Base-by-base conservation (phyloP, 2,888 invertebrate genomes). In the Hylaea fasciaria region DNA sequence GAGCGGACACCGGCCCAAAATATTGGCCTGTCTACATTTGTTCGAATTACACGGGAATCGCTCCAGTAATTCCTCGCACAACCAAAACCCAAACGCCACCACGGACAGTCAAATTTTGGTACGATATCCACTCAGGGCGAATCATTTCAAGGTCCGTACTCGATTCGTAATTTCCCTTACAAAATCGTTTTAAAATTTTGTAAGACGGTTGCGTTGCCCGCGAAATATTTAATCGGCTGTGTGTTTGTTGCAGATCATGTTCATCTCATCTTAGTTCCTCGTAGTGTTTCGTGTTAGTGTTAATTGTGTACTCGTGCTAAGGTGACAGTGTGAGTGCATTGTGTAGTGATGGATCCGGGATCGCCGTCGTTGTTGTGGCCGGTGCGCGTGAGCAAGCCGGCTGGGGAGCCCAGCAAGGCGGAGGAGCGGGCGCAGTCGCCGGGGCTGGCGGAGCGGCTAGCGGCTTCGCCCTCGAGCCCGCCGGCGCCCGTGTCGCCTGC, bases 1-100 rank as follows among this genome's bases (percentile, higher is more conserved):
- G 92, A 92, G 92, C 92, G 92, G 92, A 92, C 92, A 92, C 92
- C 92, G 92, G 91, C 92, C 92, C 92, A 92, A 92, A 92, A 92
- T 91, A 91, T 93, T 92, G 92, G 91, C 87, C 91, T 88, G 92
- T 92, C 90, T 86, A 86, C 81, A 78, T 83, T 85, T 88, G 88
- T 81, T 83, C 81, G 88, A 91, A 88, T 91, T 92, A 91, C 89
- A 79, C 74, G 87, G 82, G 85, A 78, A 81, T 68, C 74, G 71
- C 85, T 91, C 87, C 81, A 78, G 89, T 91, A 89, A 91, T 91
- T 89, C 88, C 64, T 72, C 79, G 81, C 80, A 78, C 70, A 79
- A 79, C 63, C 81, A 77, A 85, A 85, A 76, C 73, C 32, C 76
- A 76, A 80, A 84, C 85, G 86, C 81, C 80, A 86, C 70, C 81